phyloP scores from a whole-genome alignment of 2,797 vertebrate species.

The Gymnoscopelus microlampas region DNA sequence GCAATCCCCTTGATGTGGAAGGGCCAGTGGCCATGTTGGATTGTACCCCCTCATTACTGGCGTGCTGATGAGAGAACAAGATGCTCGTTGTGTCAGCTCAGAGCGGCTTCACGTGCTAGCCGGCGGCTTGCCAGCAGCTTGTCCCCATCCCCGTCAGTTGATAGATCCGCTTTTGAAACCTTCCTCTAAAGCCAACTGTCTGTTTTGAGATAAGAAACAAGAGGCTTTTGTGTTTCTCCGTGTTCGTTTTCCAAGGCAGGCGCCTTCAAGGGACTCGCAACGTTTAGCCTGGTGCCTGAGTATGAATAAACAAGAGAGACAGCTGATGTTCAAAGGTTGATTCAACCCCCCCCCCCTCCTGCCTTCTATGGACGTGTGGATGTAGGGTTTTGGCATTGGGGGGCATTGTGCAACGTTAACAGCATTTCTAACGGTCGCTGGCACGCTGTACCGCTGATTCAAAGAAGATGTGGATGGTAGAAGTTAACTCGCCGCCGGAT shows the following conservation, averaged over 20 bases:
- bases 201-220: conserved; percentile 29
- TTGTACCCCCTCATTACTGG: conserved; percentile 35
- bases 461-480: conserved; percentile 67
- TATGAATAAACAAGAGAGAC: conserved; percentile 20
- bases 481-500: conserved; percentile 72
- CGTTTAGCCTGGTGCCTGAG: conserved; percentile 11
- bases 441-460: conserved; percentile 50
- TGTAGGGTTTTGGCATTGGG: conserved; percentile 8
- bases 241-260: conserved; percentile 27
- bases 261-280: conserved; percentile 10
- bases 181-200: conserved; percentile 27
- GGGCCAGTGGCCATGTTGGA: conserved; percentile 33
- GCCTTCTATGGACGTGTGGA: conserved; percentile 7
- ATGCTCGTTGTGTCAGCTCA: conserved; percentile 48
- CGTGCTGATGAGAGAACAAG: conserved; percentile 50
- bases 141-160: conserved; percentile 29
- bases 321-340: conserved; percentile 20
- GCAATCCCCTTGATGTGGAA: conserved; percentile 48
- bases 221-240: conserved; percentile 35
- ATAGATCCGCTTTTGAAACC: conserved; percentile 1
- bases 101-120: conserved; percentile 36
- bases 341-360: background rate
- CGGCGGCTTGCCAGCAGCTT: conserved; percentile 29
- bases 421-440: conserved; percentile 29
- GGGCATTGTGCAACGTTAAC: background rate